A percentile compares a stretch with the other conserved stretches of the same genome.
Evolutionary conservation across 2,797 vertebrate genomes (phyloP).

Genomic region (Lateolabrax maculatus): DNA sequence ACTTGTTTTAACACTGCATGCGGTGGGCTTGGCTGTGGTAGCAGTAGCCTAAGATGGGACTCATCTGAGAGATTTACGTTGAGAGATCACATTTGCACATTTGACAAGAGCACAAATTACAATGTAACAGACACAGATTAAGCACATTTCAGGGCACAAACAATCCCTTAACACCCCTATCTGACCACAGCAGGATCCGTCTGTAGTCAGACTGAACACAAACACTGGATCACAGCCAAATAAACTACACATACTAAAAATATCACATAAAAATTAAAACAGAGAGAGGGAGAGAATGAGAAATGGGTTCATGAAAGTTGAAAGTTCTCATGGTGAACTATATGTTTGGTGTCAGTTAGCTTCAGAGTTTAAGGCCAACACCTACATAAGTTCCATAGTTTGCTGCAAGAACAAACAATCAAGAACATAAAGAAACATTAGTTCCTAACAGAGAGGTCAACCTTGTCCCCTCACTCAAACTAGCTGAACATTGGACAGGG

Average conservation of each 20-base stretch:
- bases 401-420: too few relatives aligned
- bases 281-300: neutral
- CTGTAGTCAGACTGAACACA: slow-evolving; percentile 44
- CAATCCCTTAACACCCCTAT: slow-evolving; percentile 59
- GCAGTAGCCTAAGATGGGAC: neutral
- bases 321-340: neutral
- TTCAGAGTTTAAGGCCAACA: neutral
- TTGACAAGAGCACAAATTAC: slow-evolving; percentile 54
- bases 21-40: neutral
- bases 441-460: too few relatives aligned
- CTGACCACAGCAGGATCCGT: slow-evolving; percentile 58
- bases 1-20: slow-evolving; percentile 27
- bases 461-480: too few relatives aligned
- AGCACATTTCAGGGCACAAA: slow-evolving; percentile 51
- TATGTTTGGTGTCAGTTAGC: neutral
- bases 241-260: slow-evolving; percentile 24
- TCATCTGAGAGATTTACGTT: slow-evolving; percentile 39
- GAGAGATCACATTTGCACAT: slow-evolving; percentile 48
- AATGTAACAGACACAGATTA: slow-evolving; percentile 62
- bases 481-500: too few relatives aligned
- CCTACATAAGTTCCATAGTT: neutral
- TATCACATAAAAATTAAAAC: slow-evolving; percentile 19
- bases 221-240: slow-evolving; percentile 50
- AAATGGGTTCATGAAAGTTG: slow-evolving; percentile 9
- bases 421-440: too few relatives aligned